Conservation (phyloP, 2,888 invertebrate species). For the Heliconius cydno region DNA sequence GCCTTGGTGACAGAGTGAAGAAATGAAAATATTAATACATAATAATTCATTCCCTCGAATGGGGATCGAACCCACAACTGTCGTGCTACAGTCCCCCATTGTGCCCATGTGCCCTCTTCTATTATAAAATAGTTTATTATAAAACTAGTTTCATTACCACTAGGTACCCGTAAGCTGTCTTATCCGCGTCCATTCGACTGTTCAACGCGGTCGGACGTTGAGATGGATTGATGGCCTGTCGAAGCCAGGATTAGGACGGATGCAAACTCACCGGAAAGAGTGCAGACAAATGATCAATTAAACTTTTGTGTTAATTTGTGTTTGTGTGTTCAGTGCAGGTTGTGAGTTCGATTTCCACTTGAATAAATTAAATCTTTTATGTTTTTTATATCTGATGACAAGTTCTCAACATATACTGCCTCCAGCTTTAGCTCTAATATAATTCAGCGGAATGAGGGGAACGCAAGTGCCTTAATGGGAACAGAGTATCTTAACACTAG, state of each 20-base stretch:
- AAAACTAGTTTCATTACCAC: background rate
- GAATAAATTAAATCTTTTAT: too few species aligned
- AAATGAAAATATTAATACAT: too few species aligned
- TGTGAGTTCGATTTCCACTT: background rate
- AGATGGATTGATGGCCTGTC: constrained; percentile 39
- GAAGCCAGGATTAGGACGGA: constrained; percentile 21
- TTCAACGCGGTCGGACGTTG: constrained; percentile 35
- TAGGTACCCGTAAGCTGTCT: constrained; percentile 24
- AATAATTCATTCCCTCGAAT: too few species aligned
- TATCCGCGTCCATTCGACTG: constrained; percentile 33
- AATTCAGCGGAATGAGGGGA: background rate
- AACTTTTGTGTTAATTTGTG: constrained; percentile 5
- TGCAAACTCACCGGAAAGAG: constrained; percentile 20
- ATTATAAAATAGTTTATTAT: background rate
- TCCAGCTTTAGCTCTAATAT: too few species aligned
- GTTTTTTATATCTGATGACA: too few species aligned
- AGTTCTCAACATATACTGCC: background rate
- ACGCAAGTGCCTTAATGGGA: background rate
- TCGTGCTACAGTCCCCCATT: too few species aligned
- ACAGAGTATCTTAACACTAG: background rate
- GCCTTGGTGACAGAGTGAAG: too few species aligned
- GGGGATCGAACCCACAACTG: too few species aligned
- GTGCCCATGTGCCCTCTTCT: too few species aligned
- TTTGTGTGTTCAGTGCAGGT: background rate
- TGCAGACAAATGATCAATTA: constrained; percentile 23